Conservation (phyloP, 2,888 invertebrate genomes). For the Acronicta alni region DNA sequence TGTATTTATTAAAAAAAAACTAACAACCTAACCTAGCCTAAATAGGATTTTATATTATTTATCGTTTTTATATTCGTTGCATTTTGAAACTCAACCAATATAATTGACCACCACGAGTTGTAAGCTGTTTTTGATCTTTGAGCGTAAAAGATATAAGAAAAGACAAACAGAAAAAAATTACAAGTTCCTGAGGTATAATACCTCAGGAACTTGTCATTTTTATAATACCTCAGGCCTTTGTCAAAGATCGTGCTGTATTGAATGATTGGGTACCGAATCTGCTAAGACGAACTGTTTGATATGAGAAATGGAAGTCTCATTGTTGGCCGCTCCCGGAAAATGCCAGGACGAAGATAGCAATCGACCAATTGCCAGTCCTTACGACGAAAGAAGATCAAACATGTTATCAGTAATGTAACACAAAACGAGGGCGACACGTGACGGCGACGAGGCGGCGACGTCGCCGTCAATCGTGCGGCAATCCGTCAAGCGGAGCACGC, state of each 20-base stretch:
- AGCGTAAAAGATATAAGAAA: no score
- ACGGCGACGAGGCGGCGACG: constrained; percentile 50
- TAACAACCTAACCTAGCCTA: no score
- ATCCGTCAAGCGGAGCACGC: constrained; percentile 71
- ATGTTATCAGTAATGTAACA: constrained; percentile 59
- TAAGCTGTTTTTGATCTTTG: no score
- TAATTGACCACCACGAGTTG: no score
- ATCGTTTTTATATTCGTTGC: no score
- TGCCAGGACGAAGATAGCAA: constrained; percentile 8
- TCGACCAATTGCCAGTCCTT: constrained; percentile 30
- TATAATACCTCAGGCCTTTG: no score
- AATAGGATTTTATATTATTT: no score
- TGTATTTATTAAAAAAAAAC: no score
- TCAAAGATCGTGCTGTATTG: background rate
- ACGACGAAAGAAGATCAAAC: constrained; percentile 55
- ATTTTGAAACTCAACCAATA: no score
- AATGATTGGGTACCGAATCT: background rate
- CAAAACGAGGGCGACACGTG: constrained; percentile 66
- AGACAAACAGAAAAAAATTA: no score
- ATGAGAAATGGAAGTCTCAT: background rate
- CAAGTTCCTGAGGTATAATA: background rate
- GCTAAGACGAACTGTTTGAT: background rate
- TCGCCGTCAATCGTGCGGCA: constrained; percentile 74
- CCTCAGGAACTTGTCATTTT: no score
- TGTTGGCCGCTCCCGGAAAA: background rate